Base-by-base conservation (phyloP, 2,888 invertebrate genomes). In the Ichneumon xanthorius region DNA sequence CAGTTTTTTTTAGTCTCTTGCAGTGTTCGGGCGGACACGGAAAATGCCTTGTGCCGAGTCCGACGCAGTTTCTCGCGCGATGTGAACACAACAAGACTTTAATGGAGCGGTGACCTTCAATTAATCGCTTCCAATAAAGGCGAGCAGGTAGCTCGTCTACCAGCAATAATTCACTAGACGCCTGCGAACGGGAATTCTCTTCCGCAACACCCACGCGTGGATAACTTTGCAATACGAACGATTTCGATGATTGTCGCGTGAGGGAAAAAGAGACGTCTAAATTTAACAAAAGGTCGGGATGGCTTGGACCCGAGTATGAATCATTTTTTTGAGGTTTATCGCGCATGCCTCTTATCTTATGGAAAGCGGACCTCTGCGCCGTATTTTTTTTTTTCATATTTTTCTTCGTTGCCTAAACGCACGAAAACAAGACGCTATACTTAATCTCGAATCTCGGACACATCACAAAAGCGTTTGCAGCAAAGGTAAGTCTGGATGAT, bases 61-160 rank as follows among this genome's bases (percentile, higher is more conserved):
- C 73, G 53, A 55, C 73, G 63, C 70, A 58, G 63, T 55, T 55
- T 72, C 22, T 37, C 22, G 19, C 14, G 22, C 72, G 33, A 30
- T 33, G 72, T 22, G 72, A 19, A 55, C 37, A 55, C 72, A 55
- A 63, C 77, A 63, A 70, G 55, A 45, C 55, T 61, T 55, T 55
- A 75, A 78, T 70, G 19, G 55, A 81, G 65, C 75, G 73, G 48
- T 75, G 78, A 75, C 70, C 81, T 81, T 78, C 45, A 78, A 85
- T 85, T 85, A 85, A 81, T 81, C 78, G 63, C 37, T 72, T 73
- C 73, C 73, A 75, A 81, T 85, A 81, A 81, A 73, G 84, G 81
- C 73, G 76, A 80, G 76, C 81, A 85, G 81, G 78, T 85, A 78
- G 22, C 50, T 72, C 55, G 37, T 81, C 45, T 48, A 26, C 63